Evolutionary conservation across 2,888 invertebrate species (phyloP).

Genomic region (Drosophila diplacantha): DNA sequence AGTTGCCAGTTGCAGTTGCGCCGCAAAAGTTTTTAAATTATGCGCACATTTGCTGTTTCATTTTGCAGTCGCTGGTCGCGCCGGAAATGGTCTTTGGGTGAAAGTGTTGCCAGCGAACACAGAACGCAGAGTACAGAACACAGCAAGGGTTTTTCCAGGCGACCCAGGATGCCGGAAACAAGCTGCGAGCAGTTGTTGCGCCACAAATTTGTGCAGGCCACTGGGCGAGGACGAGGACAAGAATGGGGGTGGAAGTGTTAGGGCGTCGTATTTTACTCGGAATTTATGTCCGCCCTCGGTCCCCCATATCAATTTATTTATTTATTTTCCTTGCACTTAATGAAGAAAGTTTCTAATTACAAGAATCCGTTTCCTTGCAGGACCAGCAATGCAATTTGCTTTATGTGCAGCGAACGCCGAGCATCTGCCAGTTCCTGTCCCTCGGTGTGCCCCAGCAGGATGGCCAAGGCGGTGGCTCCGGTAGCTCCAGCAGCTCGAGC

Average conservation of each 20-base stretch:
- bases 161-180: conserved; percentile 35
- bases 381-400: conserved; percentile 73
- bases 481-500: conserved; percentile 13
- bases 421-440: conserved; percentile 75
- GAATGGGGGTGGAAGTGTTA: conserved; percentile 3
- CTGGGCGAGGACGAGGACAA: conserved; percentile 1
- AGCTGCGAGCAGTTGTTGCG: conserved; percentile 58
- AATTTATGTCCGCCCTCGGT: conserved; percentile 56
- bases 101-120: conserved; percentile 68
- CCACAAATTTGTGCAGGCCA: conserved; percentile 46
- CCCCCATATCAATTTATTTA: conserved; percentile 67
- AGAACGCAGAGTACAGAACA: conserved; percentile 37
- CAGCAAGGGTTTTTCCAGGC: conserved; percentile 15
- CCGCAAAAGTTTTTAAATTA: conserved; percentile 70
- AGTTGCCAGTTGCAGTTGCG: conserved; percentile 59
- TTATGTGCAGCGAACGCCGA: conserved; percentile 74
- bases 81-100: conserved; percentile 71
- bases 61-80: conserved; percentile 50
- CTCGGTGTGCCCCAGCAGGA: conserved; percentile 46
- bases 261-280: conserved; percentile 32
- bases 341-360: conserved; percentile 69
- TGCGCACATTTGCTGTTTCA: conserved; percentile 68
- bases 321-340: conserved; percentile 64
- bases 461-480: conserved; percentile 1
- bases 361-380: conserved; percentile 54